Base-by-base conservation (phyloP, 1,140 invertebrate species). In the Lethrus apterus region DNA sequence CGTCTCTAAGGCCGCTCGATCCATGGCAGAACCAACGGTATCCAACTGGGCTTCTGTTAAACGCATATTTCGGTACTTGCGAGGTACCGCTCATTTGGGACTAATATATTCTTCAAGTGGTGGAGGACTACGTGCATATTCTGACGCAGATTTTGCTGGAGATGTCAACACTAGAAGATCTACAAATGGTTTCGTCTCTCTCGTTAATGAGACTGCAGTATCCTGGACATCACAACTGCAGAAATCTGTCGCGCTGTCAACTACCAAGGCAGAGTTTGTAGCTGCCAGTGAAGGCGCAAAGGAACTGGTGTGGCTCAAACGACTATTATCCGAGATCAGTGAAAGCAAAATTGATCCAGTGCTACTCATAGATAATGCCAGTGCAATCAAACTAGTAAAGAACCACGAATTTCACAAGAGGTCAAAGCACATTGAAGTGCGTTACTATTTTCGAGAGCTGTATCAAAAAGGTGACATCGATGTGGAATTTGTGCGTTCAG, bases 81-180 rank as follows among this genome's bases (percentile, higher is more conserved):
- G 18, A 17, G 44, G 31, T 11, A 23, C 31, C 15, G 7, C 17
- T 10, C 20, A 46, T 9, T 23, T 24, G n/a, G 44, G 44, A n/a
- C 8, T 35, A 8, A 11, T 35, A 7, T 36, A 35, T 17, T 14
- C 34, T n/a, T 19, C 7, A 3, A 36, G 23, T 10, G 13, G 18
- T 9, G 33, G 18, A 3, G 13, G 24, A 46, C 11, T 46, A 26
- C 20, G 68, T 46, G 57, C 55, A 43, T 69, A 59, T 44, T 59
- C 51, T 51, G 64, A 69, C 53, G 62, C 65, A 15, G 63, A 69
- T 52, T 65, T 51, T 55, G 64, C 59, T 18, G 48, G 55, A 11
- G 58, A 66, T 48, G 2, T 57, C 8, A 41, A 61, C 34, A 56
- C 56, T 2, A 33, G 63, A 24, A 58, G 51, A 30, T 64, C 60